Evolutionary conservation across 2,113 vertebrate species (phyloP), one percentile per base, ranked within the genome.

Genomic region (Daboia siamensis): DNA sequence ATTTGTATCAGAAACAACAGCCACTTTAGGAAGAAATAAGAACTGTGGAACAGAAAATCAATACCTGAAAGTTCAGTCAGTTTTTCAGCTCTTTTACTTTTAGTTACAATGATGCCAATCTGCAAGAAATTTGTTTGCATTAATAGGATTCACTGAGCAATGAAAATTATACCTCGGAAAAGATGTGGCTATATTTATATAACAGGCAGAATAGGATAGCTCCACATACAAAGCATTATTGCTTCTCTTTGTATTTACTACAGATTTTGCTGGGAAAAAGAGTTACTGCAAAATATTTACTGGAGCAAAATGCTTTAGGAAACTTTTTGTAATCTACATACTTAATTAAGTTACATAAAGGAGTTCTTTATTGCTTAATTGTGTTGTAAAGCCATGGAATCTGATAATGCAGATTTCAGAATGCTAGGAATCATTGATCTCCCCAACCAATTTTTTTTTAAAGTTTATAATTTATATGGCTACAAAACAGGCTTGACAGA

Each of bases 81-180:
- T 95, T 99, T 99, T 97, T 99, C 99, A 5, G 99, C 99, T 96
- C 99, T 97, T 97, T 99, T 99, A 95, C 98, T 99, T 97, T 98
- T 99, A 2, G 99, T 99, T 94, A 98, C 97, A 97, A 99, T 98
- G 85, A 99, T 97, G 24, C 99, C 99, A 93, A 99, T 96, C 99
- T 99, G 94, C 44, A 95, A 95, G 91, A 94, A 10, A 93, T 8
- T 87, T 84, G 29, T 46, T 26, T 89, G 51, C 84, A 1, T 61
- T 90, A 89, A 39, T 46, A 92, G 87, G 44, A 84, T 86, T 90
- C 91, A 13, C 0, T 44, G 44, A 0, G 1, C 88, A 57, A 90
- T 52, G 56, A 54, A 84, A 29, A 39, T 39, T 80, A 39, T 9
- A 39, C 21, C 33, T 39, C 13, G 8, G 69, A 80, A 39, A 80